phyloP scores from a whole-genome alignment of 1,140 invertebrate species.

The Galleria mellonella region DNA sequence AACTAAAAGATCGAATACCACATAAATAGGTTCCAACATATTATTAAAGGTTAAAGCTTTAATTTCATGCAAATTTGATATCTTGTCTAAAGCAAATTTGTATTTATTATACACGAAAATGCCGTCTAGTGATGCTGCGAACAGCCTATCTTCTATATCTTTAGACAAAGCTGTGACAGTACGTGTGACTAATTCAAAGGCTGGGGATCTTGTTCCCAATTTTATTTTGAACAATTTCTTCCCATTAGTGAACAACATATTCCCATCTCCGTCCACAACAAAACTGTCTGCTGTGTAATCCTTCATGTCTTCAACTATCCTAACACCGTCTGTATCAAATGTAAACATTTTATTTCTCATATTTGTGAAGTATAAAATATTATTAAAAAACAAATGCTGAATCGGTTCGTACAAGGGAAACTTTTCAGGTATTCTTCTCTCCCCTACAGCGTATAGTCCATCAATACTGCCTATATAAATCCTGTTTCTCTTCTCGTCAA shows the following conservation, averaged over 20 bases:
- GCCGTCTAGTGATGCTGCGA: conserved; percentile 37
- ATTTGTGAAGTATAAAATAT: conserved; percentile 41
- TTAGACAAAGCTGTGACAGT: conserved; percentile 26
- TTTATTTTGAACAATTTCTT: conserved; percentile 44
- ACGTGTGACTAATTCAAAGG: conserved; percentile 41
- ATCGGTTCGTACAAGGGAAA: conserved; percentile 43
- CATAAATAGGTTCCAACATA: conserved; percentile 42
- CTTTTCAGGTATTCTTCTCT: conserved; percentile 34
- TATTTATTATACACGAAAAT: conserved; percentile 54
- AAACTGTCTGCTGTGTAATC: conserved; percentile 33
- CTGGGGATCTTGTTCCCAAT: conserved; percentile 29
- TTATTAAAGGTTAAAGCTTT: conserved; percentile 43
- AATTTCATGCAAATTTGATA: conserved; percentile 32
- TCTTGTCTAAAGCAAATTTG: conserved; percentile 52
- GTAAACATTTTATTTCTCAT: conserved; percentile 29
- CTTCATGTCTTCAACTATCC: conserved; percentile 26
- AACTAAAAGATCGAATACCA: conserved; percentile 42
- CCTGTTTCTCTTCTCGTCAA: conserved; percentile 41
- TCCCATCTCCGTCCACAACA: conserved; percentile 49
- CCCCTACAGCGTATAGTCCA: conserved; percentile 47
- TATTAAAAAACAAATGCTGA: conserved; percentile 35
- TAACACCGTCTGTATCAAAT: conserved; percentile 39
- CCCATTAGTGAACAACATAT: conserved; percentile 43
- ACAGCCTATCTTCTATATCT: conserved; percentile 36
- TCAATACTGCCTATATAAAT: conserved; percentile 47